Evolutionary conservation across 2,888 invertebrate species (phyloP).

Genomic region (Priocnemis perturbator): DNA sequence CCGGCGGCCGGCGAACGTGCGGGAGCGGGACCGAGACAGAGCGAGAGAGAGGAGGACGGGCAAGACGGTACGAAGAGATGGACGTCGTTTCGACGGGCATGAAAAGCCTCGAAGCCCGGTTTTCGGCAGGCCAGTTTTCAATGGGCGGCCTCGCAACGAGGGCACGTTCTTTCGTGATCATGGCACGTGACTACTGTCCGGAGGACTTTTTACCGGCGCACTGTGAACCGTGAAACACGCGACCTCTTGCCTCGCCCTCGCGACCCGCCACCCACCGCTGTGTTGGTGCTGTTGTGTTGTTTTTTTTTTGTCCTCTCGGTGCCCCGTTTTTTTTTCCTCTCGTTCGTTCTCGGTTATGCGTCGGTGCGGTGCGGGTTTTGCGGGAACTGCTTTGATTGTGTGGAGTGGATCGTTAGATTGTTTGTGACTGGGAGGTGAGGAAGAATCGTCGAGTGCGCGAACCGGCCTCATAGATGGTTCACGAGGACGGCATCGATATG

Average conservation of each 20-base stretch:
- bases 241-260: neutral
- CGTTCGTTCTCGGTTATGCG: no score
- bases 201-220: neutral
- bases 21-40: slow-evolving; percentile 6
- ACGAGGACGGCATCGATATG: slow-evolving; percentile 3
- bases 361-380: no score
- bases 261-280: neutral
- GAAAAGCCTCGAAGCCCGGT: slow-evolving; percentile 31
- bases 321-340: no score
- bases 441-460: no score
- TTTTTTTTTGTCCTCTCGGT: no score
- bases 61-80: slow-evolving; percentile 15
- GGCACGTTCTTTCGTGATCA: slow-evolving; percentile 14
- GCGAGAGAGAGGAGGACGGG: slow-evolving; percentile 13
- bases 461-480: slow-evolving; percentile 8
- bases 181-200: slow-evolving; percentile 19
- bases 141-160: slow-evolving; percentile 26
- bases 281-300: no score
- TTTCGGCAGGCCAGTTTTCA: slow-evolving; percentile 42
- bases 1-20: neutral
- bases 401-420: no score
- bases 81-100: slow-evolving; percentile 23
- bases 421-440: no score
- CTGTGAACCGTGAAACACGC: neutral
- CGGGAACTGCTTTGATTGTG: no score